Evolutionary conservation across 2,113 vertebrate species (phyloP).

Genomic region (Hypanus sabinus): DNA sequence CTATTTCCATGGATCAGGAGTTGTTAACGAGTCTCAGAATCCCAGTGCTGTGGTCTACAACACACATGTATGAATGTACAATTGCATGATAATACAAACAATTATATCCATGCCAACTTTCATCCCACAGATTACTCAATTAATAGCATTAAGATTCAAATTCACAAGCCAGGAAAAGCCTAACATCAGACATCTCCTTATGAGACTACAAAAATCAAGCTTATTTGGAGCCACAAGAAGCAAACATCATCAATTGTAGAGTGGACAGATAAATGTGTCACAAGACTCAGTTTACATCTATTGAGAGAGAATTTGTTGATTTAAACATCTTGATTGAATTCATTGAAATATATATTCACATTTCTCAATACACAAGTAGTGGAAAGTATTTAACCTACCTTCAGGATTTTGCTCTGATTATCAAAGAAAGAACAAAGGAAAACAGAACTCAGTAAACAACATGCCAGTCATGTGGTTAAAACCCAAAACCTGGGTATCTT

Average conservation of each 20-base stretch:
- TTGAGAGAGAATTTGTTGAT: not conserved
- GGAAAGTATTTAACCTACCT: not conserved
- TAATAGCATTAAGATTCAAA: not conserved
- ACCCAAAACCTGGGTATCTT: not conserved
- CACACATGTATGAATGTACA: not conserved
- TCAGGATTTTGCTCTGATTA: constrained; percentile 9
- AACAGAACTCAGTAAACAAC: constrained; percentile 1
- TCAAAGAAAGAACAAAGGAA: constrained; percentile 24
- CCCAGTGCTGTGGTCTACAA: not conserved
- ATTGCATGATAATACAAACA: not conserved
- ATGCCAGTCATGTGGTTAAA: not conserved
- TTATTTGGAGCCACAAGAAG: not conserved
- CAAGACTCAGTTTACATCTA: too few relatives aligned
- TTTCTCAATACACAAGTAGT: not conserved
- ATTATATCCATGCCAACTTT: not conserved
- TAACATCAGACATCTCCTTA: not conserved
- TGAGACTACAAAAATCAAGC: not conserved
- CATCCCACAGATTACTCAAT: not conserved
- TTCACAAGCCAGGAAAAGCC: not conserved
- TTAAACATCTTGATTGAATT: not conserved
- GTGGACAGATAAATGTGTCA: too few relatives aligned
- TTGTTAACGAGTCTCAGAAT: not conserved
- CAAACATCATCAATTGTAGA: not conserved
- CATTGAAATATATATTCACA: not conserved
- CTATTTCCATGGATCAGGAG: not conserved